Base-by-base conservation (phyloP, 2,888 invertebrate genomes). In the Diaphora mendica region DNA sequence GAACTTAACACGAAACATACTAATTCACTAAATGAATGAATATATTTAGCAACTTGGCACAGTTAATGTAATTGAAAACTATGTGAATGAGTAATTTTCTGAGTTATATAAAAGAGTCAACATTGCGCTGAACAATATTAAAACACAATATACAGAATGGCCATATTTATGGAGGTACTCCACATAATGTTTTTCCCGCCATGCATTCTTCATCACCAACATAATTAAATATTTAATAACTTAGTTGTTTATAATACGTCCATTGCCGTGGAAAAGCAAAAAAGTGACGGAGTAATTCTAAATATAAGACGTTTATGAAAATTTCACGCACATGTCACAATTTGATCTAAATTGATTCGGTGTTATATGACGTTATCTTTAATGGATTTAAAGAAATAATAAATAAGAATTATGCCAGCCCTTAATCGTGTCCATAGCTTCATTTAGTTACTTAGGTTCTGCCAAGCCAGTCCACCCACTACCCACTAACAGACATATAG, bases 11-110 rank as follows among this genome's bases (percentile, higher is more conserved):
- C 68, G 81, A 71, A 74, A 73, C 77, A 76, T 78, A 86, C 84
- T 82, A 88, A 83, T 73, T 87, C 81, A 79, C 77, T 85, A 82
- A 86, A 78, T 82, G 70, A 73, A 72, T 67, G 67, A 72, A 65
- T 79, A 77, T 80, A 82, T 84, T 79, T 82, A 77, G 76, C 68
- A 75, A 78, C 80, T 73, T 77, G 74, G 76, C 74, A 72, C 55
- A 72, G 70, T 69, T 82, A 79, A 84, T 78, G 77, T 79, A 77
- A 83, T 85, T 83, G 78, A 67, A 82, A 77, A 80, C 72, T 77
- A 73, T 79, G 64, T 72, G 64, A 55, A 62, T 69, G 65, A 69
- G 51, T 64, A 33, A 65, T 69, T 73, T 69, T 65, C 33, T 33
- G 48, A 48, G 64, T 68, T 51, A 51, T 42, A 30, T 42, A 30